These are phyloP conservation scores for Mycetomoellerius zeteki DNA, from an alignment of 1,140 invertebrate genomes.

Conservation along the genomic window DNA sequence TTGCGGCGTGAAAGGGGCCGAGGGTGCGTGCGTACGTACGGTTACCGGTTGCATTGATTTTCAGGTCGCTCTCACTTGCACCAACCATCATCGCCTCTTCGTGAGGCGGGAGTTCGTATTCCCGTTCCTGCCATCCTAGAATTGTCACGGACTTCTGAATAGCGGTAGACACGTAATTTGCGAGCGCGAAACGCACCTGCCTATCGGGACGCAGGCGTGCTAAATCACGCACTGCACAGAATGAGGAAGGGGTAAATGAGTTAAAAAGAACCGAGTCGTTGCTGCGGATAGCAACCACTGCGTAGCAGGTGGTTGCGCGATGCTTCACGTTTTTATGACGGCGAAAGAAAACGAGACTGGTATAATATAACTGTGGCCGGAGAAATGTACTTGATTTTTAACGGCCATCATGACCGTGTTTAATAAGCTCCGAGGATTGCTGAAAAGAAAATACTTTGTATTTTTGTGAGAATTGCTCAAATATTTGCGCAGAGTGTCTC, in stretches of 20 bases:
- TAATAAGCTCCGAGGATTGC: conserved; percentile 36
- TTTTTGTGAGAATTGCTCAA: background rate
- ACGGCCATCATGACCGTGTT: background rate
- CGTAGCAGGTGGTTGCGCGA: conserved; percentile 70
- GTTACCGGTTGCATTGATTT: conserved; percentile 72
- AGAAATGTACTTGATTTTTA: conserved; percentile 50
- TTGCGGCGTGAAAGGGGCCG: background rate
- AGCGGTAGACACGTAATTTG: conserved; percentile 76
- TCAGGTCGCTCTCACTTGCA: conserved; percentile 44
- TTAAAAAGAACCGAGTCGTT: conserved; percentile 46
- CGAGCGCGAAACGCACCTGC: conserved; percentile 74
- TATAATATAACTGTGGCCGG: conserved; percentile 61
- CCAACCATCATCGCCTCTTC: background rate
- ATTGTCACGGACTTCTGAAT: conserved; percentile 75
- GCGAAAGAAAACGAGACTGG: conserved; percentile 60
- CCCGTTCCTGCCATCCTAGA: conserved; percentile 35
- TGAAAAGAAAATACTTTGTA: background rate
- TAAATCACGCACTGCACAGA: conserved; percentile 47
- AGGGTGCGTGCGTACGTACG: conserved; percentile 28
- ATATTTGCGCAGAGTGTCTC: background rate
- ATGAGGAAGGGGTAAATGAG: background rate
- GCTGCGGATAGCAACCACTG: conserved; percentile 24
- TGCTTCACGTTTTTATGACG: conserved; percentile 55
- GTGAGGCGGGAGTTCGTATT: conserved; percentile 12
- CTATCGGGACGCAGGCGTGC: conserved; percentile 49